Base-by-base conservation (phyloP, 1,140 invertebrate species). In the Holotrichia oblita region DNA sequence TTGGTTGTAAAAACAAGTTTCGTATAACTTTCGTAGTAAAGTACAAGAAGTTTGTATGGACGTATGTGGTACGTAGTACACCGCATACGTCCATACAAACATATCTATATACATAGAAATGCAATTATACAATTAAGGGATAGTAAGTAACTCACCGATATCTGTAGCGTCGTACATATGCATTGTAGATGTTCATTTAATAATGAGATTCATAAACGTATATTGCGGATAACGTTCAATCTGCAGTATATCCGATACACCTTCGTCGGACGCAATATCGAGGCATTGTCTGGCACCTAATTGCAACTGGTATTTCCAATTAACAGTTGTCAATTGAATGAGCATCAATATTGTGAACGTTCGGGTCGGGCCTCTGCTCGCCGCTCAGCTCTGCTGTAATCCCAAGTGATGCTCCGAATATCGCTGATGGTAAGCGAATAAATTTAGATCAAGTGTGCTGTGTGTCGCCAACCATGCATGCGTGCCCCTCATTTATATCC, bases 311-410 rank as follows among this genome's bases (percentile, higher is more conserved):
- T 69, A 69, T 69, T 69, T 69, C 22, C 61, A 69, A 69, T 69
- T 69, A 69, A 69, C 61, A 27, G 61, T 69, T 69, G 61, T 69
- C 61, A 69, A 69, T 69, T 69, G 61, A 69, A 69, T 69, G 61
- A 69, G 61, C 61, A 69, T 69, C 61, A 69, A 69, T 69, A 69
- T 69, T 69, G 61, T 14, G 61, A 69, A 27, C 61, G 20, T 14
- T n/a, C 0, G 12, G 48, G 48, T 55, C 61, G 20, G 8, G 22
- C 0, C 61, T 17, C 22, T 22, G 22, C 22, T 17, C 48, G 48
- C 48, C 14, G 48, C 48, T 17, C 6, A 17, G 17, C 48, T 17
- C 14, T 17, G 48, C 6, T 55, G 17, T 17, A 17, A 14, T 17
- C 48, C 48, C n/a, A 17, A n/a, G 14, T 17, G 48, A 55, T 55